A percentile compares a stretch with the other conserved stretches of the same genome.
phyloP scores from a whole-genome alignment of 2,113 vertebrate genomes.

The Indicator indicator region DNA sequence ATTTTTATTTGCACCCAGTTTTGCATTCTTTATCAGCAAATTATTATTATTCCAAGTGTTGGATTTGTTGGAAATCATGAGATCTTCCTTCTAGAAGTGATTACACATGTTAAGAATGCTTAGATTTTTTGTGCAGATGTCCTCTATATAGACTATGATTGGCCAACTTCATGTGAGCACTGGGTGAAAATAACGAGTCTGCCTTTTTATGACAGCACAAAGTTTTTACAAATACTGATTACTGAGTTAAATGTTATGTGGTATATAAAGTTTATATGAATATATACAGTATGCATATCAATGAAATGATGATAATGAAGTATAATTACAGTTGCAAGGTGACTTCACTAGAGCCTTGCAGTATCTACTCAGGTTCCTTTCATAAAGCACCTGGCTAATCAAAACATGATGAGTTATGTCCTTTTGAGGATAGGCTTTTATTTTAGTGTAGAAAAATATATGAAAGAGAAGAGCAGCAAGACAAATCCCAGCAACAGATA shows the following conservation, averaged over 20 bases:
- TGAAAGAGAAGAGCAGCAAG: neutral
- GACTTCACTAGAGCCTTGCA: neutral
- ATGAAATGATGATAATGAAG: neutral
- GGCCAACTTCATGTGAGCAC: neutral
- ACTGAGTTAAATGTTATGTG: neutral
- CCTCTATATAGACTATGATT: neutral
- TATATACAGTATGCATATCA: neutral
- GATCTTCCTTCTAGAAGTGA: neutral
- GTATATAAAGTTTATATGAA: neutral
- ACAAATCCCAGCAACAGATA: neutral
- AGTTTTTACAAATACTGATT: neutral
- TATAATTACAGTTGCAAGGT: neutral
- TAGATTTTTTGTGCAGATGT: neutral
- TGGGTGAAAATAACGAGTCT: neutral
- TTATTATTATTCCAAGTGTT: neutral
- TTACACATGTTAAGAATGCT: neutral
- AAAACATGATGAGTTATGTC: neutral
- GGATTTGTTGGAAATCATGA: neutral
- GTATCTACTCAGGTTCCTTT: neutral
- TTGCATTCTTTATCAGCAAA: neutral
- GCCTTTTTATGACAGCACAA: neutral
- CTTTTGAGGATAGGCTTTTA: neutral
- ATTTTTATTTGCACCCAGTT: neutral
- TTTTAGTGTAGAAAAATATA: neutral
- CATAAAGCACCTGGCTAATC: neutral